phyloP scores from a whole-genome alignment of 2,888 invertebrate genomes.

The Spisula subtruncata region DNA sequence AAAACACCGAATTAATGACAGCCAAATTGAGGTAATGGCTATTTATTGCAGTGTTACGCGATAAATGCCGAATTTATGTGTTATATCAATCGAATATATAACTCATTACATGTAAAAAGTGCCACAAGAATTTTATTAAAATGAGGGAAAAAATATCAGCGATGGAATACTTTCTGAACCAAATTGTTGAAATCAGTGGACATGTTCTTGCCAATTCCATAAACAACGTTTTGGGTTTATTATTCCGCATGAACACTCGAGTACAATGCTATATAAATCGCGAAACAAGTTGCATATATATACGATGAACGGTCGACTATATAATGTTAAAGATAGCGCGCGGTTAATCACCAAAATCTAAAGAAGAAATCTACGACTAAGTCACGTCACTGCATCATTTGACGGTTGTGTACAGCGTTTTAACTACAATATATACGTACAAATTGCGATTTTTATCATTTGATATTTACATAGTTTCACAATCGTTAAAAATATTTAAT shows the following conservation, averaged over 20 bases:
- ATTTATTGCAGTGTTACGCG: constrained; percentile 56
- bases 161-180: constrained; percentile 23
- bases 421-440: too few relatives aligned
- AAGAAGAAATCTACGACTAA: too few relatives aligned
- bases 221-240: neutral
- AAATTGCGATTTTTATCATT: too few relatives aligned
- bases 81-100: constrained; percentile 65
- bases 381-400: too few relatives aligned
- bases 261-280: neutral
- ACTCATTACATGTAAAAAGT: constrained; percentile 43
- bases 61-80: constrained; percentile 61
- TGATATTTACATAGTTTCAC: too few relatives aligned
- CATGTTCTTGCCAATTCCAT: neutral
- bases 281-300: neutral
- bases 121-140: constrained; percentile 55
- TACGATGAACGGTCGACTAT: too few relatives aligned
- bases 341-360: too few relatives aligned
- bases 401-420: too few relatives aligned
- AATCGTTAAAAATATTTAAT: too few relatives aligned
- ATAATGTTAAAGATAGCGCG: neutral
- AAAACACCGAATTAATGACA: constrained; percentile 54
- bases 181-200: constrained; percentile 11
- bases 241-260: neutral
- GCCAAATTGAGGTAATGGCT: constrained; percentile 51
- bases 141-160: constrained; percentile 50